A percentile compares a stretch with the other conserved stretches of the same genome.
These are phyloP conservation scores for Trichopria drosophilae DNA, from an alignment of 2,888 invertebrate species.

Conservation along the genomic window DNA sequence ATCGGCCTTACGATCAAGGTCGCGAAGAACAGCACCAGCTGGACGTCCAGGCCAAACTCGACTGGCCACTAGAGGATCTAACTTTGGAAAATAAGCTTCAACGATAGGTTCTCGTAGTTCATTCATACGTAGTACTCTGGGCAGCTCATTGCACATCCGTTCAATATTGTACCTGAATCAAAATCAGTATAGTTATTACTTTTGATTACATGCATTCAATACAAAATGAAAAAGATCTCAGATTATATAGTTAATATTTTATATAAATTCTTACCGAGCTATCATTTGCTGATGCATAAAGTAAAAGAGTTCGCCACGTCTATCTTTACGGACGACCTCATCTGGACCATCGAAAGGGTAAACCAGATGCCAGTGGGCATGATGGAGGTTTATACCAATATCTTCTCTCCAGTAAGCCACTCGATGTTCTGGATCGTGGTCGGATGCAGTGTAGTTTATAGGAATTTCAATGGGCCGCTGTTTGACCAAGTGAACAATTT, in stretches of 20 bases:
- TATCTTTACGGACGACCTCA: slow-evolving; percentile 71
- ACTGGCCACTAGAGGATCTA: slow-evolving; percentile 77
- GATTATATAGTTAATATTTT: too few species aligned
- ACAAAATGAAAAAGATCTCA: too few species aligned
- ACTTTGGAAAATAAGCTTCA: slow-evolving; percentile 83
- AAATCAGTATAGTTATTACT: too few species aligned
- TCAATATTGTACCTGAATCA: slow-evolving; percentile 72
- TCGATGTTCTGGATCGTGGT: slow-evolving; percentile 75
- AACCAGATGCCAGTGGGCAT: slow-evolving; percentile 90
- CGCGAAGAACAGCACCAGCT: slow-evolving; percentile 61
- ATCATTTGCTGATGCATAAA: slow-evolving; percentile 77
- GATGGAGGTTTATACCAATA: slow-evolving; percentile 81
- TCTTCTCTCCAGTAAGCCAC: slow-evolving; percentile 85
- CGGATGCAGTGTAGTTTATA: slow-evolving; percentile 73
- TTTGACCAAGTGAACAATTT: too few species aligned
- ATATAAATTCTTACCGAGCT: too few species aligned
- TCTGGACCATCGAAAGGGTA: slow-evolving; percentile 74
- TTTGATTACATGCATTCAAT: too few species aligned
- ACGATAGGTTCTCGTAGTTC: slow-evolving; percentile 71
- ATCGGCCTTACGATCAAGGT: slow-evolving; percentile 71
- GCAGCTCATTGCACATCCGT: slow-evolving; percentile 72
- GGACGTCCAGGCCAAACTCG: slow-evolving; percentile 76
- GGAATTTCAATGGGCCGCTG: slow-evolving; percentile 72
- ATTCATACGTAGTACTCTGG: slow-evolving; percentile 66
- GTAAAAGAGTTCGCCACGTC: slow-evolving; percentile 79